Base-by-base conservation (phyloP, 1,140 invertebrate genomes). In the Helicoverpa zea region DNA sequence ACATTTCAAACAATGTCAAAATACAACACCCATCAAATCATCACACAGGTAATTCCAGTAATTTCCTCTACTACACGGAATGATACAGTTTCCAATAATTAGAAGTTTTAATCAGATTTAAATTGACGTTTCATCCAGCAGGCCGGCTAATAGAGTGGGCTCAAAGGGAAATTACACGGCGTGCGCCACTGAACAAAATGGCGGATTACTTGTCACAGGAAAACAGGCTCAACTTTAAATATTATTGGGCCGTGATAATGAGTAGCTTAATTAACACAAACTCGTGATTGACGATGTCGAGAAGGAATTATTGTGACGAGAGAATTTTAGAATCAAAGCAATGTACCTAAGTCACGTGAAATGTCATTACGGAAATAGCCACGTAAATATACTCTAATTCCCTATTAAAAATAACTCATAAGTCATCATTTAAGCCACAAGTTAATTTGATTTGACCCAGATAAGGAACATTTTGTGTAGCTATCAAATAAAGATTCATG, bases 401-500 rank as follows among this genome's bases (percentile, higher is more conserved):
- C 35, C 35, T 43, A 43, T 43, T 43, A 43, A 5, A 43, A 43
- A 43, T 9, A 43, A 5, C 35, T 43, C 35, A 43, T 43, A 3
- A 43, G 4, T 43, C 5, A 43, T 9, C 0, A 43, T 43, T 43
- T 43, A 43, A 43, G 35, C 35, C 35, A 43, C 35, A 43, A 43
- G 35, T 7, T 43, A 43, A 43, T 43, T 43, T 43, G 35, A 43
- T 43, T 43, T 43, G 0, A 47, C 14, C 43, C 12, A 66, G 11
- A 49, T 43, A 49, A 16, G 43, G 43, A 18, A 49, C 16, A 10
- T 18, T 58, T 49, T 10, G 14, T 68, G 18, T n/a, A 18, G 2
- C 7, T 30, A 14, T 64, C n/a, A 10, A 49, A 68, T 49, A 49
- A 52, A 72, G 68, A 72, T 72, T 72, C 16, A 13, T 9, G 18